Conservation (phyloP, 2,797 vertebrate species). For the Emydoidea blandingii region DNA sequence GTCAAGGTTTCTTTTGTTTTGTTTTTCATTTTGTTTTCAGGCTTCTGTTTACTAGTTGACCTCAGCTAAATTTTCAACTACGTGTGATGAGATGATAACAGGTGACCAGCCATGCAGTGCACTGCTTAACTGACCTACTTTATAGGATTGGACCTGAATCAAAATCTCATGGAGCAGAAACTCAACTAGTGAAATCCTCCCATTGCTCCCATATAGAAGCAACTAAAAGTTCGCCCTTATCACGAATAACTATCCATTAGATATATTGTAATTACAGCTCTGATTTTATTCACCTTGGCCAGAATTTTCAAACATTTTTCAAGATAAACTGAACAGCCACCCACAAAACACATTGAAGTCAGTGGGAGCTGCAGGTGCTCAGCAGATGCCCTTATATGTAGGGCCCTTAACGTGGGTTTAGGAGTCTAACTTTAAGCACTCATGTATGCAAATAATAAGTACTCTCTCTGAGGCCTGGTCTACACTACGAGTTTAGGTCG, state of each 20-base stretch:
- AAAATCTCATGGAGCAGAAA: background rate
- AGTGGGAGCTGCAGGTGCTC: background rate
- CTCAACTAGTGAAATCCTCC: background rate
- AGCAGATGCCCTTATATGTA: accelerated
- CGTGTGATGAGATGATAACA: background rate
- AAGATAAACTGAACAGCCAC: background rate
- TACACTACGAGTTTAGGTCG: too few relatives aligned
- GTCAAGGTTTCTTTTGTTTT: conserved; percentile 48
- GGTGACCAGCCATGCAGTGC: background rate
- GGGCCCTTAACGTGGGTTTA: background rate
- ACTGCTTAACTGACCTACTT: background rate
- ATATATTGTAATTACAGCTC: background rate
- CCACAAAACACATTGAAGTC: background rate
- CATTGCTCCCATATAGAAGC: background rate
- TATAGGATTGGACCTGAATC: background rate
- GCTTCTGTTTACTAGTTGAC: conserved; percentile 64
- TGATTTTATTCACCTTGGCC: background rate
- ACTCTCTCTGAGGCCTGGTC: too few relatives aligned
- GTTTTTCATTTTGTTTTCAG: conserved; percentile 24
- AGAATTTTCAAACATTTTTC: background rate
- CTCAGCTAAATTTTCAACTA: conserved; percentile 48
- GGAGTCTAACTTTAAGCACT: conserved; percentile 15
- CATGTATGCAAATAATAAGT: conserved; percentile 2
- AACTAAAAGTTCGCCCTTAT: background rate
- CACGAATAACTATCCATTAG: background rate